Percentiles rank a stretch among this genome's conserved stretches.
phyloP scores from a whole-genome alignment of 2,113 vertebrate genomes.

The Siphamia tubifer region DNA sequence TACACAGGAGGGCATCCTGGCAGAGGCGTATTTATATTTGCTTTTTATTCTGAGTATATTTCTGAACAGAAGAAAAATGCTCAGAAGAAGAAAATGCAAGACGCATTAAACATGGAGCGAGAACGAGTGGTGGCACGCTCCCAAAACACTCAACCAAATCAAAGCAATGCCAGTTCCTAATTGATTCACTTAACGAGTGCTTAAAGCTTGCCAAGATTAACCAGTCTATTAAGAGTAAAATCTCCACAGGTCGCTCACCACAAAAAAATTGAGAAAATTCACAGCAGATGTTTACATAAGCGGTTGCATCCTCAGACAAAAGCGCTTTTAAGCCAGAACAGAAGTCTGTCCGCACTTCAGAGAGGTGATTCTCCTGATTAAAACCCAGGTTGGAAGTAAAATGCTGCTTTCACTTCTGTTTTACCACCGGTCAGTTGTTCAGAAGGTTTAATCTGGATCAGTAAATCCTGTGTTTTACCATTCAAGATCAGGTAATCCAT shows the following conservation, averaged over 20 bases:
- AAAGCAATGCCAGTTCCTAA: conserved; percentile 18
- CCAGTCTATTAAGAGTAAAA: neutral
- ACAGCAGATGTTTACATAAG: neutral
- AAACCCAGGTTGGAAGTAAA: too few species aligned
- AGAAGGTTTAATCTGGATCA: too few species aligned
- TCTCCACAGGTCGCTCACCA: neutral
- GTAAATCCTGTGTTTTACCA: too few species aligned
- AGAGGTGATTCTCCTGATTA: neutral
- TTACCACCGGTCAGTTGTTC: too few species aligned
- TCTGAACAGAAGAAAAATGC: neutral
- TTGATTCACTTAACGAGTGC: conserved; percentile 15
- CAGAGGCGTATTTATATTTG: neutral
- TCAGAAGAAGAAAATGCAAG: neutral
- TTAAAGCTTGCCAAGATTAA: conserved; percentile 22
- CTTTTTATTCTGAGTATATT: neutral
- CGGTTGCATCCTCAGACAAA: neutral
- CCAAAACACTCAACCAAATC: conserved; percentile 33
- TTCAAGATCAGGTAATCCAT: too few species aligned
- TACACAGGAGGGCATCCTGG: neutral
- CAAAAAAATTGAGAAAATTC: conserved; percentile 1
- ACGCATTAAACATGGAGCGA: neutral
- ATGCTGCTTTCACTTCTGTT: too few species aligned
- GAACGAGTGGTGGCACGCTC: neutral
- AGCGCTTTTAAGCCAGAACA: neutral
- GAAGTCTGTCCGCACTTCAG: neutral